phyloP scores from a whole-genome alignment of 64 coral and sea anemone species.

The Actinia equina region DNA sequence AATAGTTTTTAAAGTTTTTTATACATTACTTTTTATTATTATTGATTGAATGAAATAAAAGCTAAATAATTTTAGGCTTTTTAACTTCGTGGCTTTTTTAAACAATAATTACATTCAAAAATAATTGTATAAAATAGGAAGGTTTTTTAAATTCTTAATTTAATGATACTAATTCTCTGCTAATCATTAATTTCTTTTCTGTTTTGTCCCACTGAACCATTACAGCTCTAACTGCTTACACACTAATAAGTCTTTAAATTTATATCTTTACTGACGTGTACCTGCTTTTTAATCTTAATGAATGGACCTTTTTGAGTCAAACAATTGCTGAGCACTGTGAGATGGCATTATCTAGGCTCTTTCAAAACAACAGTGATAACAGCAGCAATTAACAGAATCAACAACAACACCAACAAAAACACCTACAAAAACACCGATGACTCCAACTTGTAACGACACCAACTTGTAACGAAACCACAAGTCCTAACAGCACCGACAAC shows the following conservation, averaged over 20 bases:
- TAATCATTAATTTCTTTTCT: not conserved
- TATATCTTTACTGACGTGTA: not conserved
- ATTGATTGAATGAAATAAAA: not conserved
- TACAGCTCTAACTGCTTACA: not conserved
- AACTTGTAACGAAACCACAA: too few relatives aligned
- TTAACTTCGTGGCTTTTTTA: not conserved
- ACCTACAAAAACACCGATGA: too few relatives aligned
- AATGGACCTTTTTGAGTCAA: not conserved
- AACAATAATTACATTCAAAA: not conserved
- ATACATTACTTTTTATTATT: not conserved
- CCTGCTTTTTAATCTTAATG: not conserved
- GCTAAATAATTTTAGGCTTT: too few relatives aligned
- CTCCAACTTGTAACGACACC: too few relatives aligned
- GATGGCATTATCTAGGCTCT: not conserved
- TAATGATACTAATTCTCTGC: not conserved
- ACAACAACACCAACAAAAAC: too few relatives aligned
- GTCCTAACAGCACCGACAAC: too few relatives aligned
- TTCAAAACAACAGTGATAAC: too few relatives aligned
- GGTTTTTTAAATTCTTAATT: not conserved
- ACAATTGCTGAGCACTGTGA: not conserved
- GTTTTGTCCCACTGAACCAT: too few relatives aligned
- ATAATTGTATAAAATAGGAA: too few relatives aligned
- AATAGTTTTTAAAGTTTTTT: not conserved
- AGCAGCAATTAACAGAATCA: too few relatives aligned
- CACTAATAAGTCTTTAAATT: not conserved